phyloP scores from a whole-genome alignment of 2,888 invertebrate species.

The Brachyptera risi region DNA sequence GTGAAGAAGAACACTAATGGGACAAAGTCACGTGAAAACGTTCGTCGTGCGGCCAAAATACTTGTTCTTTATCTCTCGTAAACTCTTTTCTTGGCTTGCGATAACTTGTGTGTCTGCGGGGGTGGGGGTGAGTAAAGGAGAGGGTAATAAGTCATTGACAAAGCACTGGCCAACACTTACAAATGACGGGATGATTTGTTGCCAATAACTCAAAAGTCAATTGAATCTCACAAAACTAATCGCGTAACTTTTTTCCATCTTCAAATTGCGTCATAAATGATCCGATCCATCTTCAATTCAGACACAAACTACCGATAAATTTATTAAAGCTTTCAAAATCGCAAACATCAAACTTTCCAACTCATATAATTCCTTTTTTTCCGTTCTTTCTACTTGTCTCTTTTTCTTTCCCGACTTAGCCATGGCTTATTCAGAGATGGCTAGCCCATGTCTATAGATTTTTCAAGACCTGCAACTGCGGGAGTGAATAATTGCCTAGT shows the following conservation, averaged over 20 bases:
- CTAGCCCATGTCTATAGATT: constrained; percentile 30
- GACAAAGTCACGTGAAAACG: constrained; percentile 25
- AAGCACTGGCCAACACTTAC: background rate
- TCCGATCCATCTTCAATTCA: constrained; percentile 24
- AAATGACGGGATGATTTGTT: background rate
- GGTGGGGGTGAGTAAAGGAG: background rate
- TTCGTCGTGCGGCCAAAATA: constrained; percentile 17
- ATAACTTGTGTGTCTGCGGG: too few relatives aligned
- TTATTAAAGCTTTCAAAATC: constrained; percentile 26
- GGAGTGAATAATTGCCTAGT: constrained; percentile 26
- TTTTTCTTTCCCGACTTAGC: constrained; percentile 16
- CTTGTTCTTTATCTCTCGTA: constrained; percentile 22
- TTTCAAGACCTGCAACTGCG: constrained; percentile 22
- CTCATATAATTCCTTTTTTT: constrained; percentile 27
- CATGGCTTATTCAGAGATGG: constrained; percentile 29
- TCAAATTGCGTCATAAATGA: constrained; percentile 19
- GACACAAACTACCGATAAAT: constrained; percentile 30
- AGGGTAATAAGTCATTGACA: background rate
- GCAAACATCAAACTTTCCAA: constrained; percentile 26
- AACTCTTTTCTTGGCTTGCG: background rate
- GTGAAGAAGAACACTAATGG: constrained; percentile 28
- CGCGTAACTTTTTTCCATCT: constrained; percentile 17
- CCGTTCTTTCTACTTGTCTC: constrained; percentile 1
- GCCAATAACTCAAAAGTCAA: background rate
- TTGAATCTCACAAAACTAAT: constrained; percentile 19